phyloP scores from a whole-genome alignment of 2,888 invertebrate genomes.

The Spodoptera picta region DNA sequence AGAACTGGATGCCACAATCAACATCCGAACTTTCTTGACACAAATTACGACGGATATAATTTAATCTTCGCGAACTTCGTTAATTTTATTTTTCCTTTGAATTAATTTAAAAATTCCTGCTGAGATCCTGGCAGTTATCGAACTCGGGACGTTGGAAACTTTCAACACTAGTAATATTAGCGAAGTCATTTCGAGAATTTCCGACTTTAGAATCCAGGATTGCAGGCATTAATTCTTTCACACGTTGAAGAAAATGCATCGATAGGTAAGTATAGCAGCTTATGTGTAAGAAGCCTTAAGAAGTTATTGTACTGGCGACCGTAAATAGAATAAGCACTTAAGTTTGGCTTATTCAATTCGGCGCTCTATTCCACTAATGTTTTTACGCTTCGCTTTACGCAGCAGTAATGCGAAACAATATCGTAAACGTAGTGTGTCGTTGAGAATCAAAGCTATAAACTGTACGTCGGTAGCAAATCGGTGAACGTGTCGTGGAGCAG shows the following conservation, averaged over 20 bases:
- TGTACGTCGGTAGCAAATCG: constrained; percentile 84
- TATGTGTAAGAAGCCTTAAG: constrained; percentile 15
- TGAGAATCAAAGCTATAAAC: constrained; percentile 86
- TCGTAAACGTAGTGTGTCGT: constrained; percentile 83
- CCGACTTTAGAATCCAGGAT: constrained; percentile 66
- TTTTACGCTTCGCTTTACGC: constrained; percentile 72
- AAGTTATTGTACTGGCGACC: constrained; percentile 20
- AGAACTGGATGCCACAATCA: constrained; percentile 69
- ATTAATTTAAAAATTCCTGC: constrained; percentile 87
- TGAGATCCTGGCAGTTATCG: constrained; percentile 83
- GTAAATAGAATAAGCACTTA: constrained; percentile 50
- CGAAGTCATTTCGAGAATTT: constrained; percentile 77
- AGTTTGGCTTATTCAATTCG: constrained; percentile 54
- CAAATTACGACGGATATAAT: constrained; percentile 84
- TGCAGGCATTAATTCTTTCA: constrained; percentile 54
- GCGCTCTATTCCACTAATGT: constrained; percentile 49
- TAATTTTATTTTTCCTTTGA: constrained; percentile 87
- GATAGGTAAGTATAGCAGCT: constrained; percentile 5
- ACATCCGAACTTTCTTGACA: constrained; percentile 80
- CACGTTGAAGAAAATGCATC: constrained; percentile 26
- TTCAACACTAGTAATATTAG: constrained; percentile 82
- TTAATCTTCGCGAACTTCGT: constrained; percentile 82
- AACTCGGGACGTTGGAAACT: constrained; percentile 80
- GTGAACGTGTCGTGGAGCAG: constrained; percentile 79
- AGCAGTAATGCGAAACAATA: constrained; percentile 82